phyloP scores from a whole-genome alignment of 1,140 invertebrate genomes.

The Temnothorax curvispinosus region DNA sequence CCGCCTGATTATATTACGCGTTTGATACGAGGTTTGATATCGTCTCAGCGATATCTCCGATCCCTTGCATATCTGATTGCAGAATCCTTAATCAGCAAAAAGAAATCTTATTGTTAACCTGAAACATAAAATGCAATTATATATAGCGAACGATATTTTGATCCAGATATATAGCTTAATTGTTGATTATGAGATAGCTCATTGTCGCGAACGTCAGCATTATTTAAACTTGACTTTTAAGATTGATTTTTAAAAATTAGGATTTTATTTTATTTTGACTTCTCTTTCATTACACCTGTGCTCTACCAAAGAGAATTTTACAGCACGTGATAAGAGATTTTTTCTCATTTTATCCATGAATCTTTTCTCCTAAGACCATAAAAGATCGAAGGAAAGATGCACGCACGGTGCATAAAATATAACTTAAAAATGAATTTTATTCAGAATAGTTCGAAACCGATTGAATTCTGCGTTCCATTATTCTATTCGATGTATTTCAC shows the following conservation, averaged over 20 bases:
- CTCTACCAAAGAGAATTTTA: background rate
- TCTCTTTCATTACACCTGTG: background rate
- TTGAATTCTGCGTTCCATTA: conserved; percentile 18
- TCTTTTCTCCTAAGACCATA: background rate
- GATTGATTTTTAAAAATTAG: background rate
- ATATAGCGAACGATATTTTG: background rate
- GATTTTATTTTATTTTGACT: background rate
- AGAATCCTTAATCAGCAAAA: background rate
- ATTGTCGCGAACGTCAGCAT: background rate
- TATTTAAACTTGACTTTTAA: background rate
- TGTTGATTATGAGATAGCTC: background rate
- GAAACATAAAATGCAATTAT: background rate
- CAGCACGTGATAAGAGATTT: background rate
- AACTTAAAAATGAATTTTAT: conserved; percentile 23
- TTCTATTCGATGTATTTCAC: background rate
- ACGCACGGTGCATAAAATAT: background rate
- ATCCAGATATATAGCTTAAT: background rate
- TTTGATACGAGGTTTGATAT: background rate
- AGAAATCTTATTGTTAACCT: background rate
- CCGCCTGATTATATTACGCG: background rate
- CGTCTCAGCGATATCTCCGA: background rate
- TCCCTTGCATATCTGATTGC: background rate
- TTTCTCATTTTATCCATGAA: background rate
- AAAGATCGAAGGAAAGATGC: background rate
- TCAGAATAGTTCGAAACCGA: conserved; percentile 19